Evolutionary conservation across 2,888 invertebrate species (phyloP).

Genomic region (Deroplatys truncata): DNA sequence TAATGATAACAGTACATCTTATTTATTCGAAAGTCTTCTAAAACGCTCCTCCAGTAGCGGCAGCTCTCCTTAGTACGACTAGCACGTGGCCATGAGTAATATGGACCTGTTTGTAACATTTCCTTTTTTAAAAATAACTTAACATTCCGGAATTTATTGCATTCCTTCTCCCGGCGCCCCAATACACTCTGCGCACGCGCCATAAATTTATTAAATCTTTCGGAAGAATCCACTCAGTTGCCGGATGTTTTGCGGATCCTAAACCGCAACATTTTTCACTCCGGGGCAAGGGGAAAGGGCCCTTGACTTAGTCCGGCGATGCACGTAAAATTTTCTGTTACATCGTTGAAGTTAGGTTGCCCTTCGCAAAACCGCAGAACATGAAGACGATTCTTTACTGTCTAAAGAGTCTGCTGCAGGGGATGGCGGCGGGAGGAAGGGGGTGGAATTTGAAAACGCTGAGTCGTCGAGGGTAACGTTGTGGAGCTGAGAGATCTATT

Average conservation of each 20-base stretch:
- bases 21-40: neutral
- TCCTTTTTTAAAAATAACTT: neutral
- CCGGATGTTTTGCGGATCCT: neutral
- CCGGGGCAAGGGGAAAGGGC: neutral
- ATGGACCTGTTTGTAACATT: neutral
- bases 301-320: neutral
- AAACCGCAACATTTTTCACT: neutral
- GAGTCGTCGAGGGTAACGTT: slow-evolving; percentile 4
- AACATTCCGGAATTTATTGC: neutral
- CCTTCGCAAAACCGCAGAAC: neutral
- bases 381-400: slow-evolving; percentile 10
- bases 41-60: neutral
- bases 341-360: neutral
- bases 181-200: neutral
- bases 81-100: neutral
- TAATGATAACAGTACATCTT: too few species aligned
- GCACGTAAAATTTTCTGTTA: neutral
- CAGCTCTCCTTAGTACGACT: neutral
- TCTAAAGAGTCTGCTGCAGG: slow-evolving; percentile 2
- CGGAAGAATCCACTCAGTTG: neutral
- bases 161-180: neutral
- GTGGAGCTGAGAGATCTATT: slow-evolving; percentile 9
- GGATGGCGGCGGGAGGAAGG: neutral
- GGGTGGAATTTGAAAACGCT: slow-evolving; percentile 12
- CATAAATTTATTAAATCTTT: neutral